Evolutionary conservation across 2,113 vertebrate genomes (phyloP).

Genomic region (Oncorhynchus tshawytscha): DNA sequence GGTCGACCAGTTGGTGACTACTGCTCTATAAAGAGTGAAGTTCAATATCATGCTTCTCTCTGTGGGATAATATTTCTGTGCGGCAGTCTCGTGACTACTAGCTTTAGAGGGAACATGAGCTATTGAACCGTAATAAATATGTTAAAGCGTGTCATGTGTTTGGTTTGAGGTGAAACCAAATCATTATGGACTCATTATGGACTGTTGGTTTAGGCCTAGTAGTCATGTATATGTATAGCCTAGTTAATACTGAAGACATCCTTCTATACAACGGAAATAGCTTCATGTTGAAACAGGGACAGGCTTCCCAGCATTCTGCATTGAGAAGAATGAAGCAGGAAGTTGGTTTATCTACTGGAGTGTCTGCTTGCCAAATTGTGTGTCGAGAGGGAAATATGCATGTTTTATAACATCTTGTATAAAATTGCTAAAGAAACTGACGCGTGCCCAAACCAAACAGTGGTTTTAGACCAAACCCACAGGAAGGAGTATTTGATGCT

Average conservation of each 20-base stretch:
- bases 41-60: too few relatives aligned
- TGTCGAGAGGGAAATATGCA: neutral
- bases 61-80: too few relatives aligned
- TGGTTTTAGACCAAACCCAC: slow-evolving; percentile 15
- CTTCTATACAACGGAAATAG: slow-evolving; percentile 11
- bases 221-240: too few relatives aligned
- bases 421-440: too few relatives aligned
- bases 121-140: too few relatives aligned
- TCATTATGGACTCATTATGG: too few relatives aligned
- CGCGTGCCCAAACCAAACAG: neutral
- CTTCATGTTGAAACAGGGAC: slow-evolving; percentile 27
- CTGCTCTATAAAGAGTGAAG: too few relatives aligned
- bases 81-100: too few relatives aligned
- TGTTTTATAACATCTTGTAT: slow-evolving; percentile 2
- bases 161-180: too few relatives aligned
- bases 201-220: too few relatives aligned
- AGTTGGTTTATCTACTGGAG: slow-evolving; percentile 27
- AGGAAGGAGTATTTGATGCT: slow-evolving; percentile 19
- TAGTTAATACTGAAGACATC: neutral
- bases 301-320: slow-evolving; percentile 23
- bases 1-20: too few relatives aligned
- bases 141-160: neutral
- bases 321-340: slow-evolving; percentile 28
- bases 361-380: slow-evolving; percentile 11
- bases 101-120: too few relatives aligned